Conservation (phyloP, 2,113 vertebrate species). For the Equus quagga region DNA sequence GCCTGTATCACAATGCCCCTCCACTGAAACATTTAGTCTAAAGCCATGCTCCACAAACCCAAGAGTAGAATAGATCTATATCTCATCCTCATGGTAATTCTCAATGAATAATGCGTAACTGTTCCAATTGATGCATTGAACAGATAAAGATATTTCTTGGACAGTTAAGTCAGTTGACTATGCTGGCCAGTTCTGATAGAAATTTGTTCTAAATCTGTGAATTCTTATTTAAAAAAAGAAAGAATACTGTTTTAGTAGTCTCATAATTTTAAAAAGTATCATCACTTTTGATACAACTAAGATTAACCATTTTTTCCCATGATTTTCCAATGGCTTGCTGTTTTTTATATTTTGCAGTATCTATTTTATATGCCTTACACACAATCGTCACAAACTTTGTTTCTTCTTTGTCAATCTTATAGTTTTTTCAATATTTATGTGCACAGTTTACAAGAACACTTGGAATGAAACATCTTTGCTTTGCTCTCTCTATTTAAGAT, state of each 20-base stretch:
- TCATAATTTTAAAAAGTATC: neutral
- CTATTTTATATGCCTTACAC: neutral
- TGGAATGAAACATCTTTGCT: neutral
- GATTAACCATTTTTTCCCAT: neutral
- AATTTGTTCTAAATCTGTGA: neutral
- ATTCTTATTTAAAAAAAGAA: neutral
- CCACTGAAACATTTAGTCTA: constrained; percentile 8
- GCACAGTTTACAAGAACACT: neutral
- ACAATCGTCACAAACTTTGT: neutral
- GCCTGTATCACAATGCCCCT: neutral
- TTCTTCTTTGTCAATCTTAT: neutral
- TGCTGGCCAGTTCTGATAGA: neutral
- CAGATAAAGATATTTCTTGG: neutral
- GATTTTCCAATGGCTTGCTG: neutral
- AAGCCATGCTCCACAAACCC: neutral
- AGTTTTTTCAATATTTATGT: neutral
- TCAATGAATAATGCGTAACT: neutral
- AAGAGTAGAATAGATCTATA: constrained; percentile 5
- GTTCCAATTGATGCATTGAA: neutral
- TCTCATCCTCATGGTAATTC: neutral
- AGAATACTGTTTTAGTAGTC: neutral
- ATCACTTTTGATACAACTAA: neutral
- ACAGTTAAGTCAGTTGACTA: neutral
- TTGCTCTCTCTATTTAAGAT: neutral
- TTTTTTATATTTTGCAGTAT: neutral